Conservation (phyloP, 2,888 invertebrate genomes). For the Ophioninae sp. region DNA sequence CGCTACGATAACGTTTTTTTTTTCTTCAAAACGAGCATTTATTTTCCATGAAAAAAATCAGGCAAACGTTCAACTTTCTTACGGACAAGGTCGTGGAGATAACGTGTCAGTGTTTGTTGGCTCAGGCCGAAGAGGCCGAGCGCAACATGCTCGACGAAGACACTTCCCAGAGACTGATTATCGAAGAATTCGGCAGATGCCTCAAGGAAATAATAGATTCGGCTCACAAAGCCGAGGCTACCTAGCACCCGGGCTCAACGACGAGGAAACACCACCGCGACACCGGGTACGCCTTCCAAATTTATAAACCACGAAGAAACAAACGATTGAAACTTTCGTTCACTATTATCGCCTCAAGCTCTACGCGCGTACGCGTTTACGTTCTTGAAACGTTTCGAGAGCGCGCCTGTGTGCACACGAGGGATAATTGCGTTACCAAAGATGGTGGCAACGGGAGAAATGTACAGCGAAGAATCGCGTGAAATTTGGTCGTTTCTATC, state of each 20-base stretch:
- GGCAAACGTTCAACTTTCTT: constrained; percentile 94
- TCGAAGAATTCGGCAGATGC: constrained; percentile 97
- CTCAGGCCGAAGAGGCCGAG: constrained; percentile 93
- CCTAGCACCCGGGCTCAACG: constrained; percentile 72
- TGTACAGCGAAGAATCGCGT: neutral
- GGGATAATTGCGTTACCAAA: neutral
- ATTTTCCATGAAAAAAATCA: constrained; percentile 72
- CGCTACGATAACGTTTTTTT: neutral
- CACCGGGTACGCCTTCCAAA: constrained; percentile 35
- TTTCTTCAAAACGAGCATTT: constrained; percentile 9
- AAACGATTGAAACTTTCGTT: constrained; percentile 39
- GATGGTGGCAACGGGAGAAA: constrained; percentile 5
- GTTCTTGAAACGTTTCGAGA: no score
- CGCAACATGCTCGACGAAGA: constrained; percentile 84
- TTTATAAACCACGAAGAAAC: neutral
- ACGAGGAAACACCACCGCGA: constrained; percentile 9
- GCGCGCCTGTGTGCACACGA: neutral
- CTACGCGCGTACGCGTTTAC: no score
- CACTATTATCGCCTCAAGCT: constrained; percentile 20
- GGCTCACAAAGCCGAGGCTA: constrained; percentile 82
- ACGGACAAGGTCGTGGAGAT: constrained; percentile 98
- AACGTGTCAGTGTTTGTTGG: constrained; percentile 96
- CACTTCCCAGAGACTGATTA: constrained; percentile 87
- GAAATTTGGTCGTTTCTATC: neutral
- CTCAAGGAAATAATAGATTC: constrained; percentile 95